A percentile compares a stretch with the other conserved stretches of the same genome.
Evolutionary conservation across 2,888 invertebrate genomes (phyloP).

Genomic region (Calliscelio sp.): DNA sequence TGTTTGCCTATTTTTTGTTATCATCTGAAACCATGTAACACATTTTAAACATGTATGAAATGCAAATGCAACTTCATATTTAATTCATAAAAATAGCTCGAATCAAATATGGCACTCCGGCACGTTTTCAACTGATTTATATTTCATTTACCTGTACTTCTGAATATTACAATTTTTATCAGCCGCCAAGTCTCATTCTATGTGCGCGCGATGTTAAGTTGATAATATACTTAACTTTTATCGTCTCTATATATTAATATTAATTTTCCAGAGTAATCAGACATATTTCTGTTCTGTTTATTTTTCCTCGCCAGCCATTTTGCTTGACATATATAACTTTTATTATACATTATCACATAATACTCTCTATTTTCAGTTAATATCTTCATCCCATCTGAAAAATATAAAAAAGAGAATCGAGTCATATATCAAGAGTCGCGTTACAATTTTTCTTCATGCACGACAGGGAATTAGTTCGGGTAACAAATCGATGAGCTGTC

Average conservation of each 20-base stretch:
- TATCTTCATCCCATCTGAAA: constrained; percentile 12
- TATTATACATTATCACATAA: constrained; percentile 26
- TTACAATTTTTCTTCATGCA: constrained; percentile 60
- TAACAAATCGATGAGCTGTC: constrained; percentile 62
- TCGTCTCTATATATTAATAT: too few relatives aligned
- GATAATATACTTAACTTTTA: too few relatives aligned
- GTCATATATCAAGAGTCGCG: constrained; percentile 48
- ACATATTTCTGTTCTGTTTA: too few relatives aligned
- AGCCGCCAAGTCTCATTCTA: too few relatives aligned
- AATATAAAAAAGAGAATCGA: constrained; percentile 31
- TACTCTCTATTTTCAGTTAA: constrained; percentile 31
- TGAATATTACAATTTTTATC: neutral
- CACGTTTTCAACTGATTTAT: constrained; percentile 38
- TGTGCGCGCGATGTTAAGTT: too few relatives aligned
- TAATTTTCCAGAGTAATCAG: too few relatives aligned
- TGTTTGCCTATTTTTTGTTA: constrained; percentile 7
- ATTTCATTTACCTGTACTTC: constrained; percentile 20
- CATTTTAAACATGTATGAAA: constrained; percentile 44
- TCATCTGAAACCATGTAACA: constrained; percentile 29
- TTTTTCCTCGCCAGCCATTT: too few relatives aligned
- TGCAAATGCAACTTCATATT: constrained; percentile 31
- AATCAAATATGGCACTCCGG: constrained; percentile 28
- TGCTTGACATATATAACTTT: too few relatives aligned
- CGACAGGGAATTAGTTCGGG: constrained; percentile 58
- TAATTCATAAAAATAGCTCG: constrained; percentile 42